Evolutionary conservation across 2,113 vertebrate species (phyloP).

Genomic region (Bambusicola thoracicus): DNA sequence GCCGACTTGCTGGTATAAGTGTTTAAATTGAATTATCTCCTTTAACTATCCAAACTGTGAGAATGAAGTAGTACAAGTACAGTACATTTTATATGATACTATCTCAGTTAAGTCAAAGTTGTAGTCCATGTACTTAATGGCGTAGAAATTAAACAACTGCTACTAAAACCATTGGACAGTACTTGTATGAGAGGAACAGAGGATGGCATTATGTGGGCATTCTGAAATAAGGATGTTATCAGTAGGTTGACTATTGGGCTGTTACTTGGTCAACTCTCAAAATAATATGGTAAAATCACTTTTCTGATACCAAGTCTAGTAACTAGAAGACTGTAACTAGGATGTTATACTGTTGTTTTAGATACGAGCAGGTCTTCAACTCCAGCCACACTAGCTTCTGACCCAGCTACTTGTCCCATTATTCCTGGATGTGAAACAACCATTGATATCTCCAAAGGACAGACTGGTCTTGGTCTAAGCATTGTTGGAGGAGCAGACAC

Average conservation of each 20-base stretch:
- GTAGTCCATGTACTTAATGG: neutral
- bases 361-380: slow-evolving; percentile 90
- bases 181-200: neutral
- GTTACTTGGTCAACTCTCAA: neutral
- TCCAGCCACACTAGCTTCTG: slow-evolving; percentile 85
- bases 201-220: neutral
- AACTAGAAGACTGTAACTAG: neutral
- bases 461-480: slow-evolving; percentile 94
- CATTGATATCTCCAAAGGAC: slow-evolving; percentile 96
- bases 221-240: neutral
- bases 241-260: neutral
- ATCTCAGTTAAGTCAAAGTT: neutral
- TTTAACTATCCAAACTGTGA: neutral
- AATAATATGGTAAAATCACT: neutral
- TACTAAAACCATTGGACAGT: neutral
- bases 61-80: neutral
- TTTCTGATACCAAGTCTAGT: neutral
- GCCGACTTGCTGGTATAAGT: neutral
- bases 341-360: slow-evolving; percentile 56
- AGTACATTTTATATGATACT: too few relatives aligned
- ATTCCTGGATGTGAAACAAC: slow-evolving; percentile 98
- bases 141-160: neutral
- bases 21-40: neutral
- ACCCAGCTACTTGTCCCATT: slow-evolving; percentile 93
- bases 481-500: slow-evolving; percentile 97